A percentile compares a stretch with the other conserved stretches of the same genome.
Evolutionary conservation across 2,113 vertebrate genomes (phyloP).

Genomic region (Perca flavescens): DNA sequence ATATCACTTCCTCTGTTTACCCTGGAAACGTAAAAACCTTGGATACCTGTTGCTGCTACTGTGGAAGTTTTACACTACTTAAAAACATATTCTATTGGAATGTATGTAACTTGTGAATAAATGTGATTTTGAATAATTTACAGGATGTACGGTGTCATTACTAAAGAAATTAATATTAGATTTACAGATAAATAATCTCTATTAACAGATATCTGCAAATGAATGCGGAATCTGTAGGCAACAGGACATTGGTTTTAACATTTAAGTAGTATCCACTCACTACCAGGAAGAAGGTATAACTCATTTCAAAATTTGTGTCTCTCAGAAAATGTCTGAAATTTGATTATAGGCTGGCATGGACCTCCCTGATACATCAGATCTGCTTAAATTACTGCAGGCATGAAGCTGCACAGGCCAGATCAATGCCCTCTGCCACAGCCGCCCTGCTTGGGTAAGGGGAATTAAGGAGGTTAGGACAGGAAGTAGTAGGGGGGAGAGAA

Average conservation of each 20-base stretch:
- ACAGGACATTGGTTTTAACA: background rate
- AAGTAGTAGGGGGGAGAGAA: conserved; percentile 6
- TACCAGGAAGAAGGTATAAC: conserved; percentile 31
- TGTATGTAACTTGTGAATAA: no score
- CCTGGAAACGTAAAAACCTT: no score
- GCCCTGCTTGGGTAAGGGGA: conserved; percentile 33
- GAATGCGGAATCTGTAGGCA: no score
- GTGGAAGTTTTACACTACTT: no score
- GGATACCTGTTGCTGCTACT: no score
- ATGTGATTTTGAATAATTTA: no score
- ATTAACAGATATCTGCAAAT: no score
- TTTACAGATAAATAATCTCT: no score
- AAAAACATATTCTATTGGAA: no score
- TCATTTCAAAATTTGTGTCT: conserved; percentile 40
- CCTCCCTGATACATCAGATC: conserved; percentile 61
- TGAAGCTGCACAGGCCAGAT: conserved; percentile 63
- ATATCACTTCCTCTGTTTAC: no score
- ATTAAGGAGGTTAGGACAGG: conserved; percentile 43
- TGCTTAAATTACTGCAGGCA: conserved; percentile 55
- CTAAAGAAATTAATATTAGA: no score
- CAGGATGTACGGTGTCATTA: no score
- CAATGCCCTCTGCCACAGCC: conserved; percentile 26
- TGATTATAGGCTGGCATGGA: conserved; percentile 43
- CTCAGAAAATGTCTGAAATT: conserved; percentile 51
- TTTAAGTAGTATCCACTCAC: conserved; percentile 9